Evolutionary conservation across 64 coral and sea anemone species (phyloP).

Genomic region (Stichodactyla helianthus): DNA sequence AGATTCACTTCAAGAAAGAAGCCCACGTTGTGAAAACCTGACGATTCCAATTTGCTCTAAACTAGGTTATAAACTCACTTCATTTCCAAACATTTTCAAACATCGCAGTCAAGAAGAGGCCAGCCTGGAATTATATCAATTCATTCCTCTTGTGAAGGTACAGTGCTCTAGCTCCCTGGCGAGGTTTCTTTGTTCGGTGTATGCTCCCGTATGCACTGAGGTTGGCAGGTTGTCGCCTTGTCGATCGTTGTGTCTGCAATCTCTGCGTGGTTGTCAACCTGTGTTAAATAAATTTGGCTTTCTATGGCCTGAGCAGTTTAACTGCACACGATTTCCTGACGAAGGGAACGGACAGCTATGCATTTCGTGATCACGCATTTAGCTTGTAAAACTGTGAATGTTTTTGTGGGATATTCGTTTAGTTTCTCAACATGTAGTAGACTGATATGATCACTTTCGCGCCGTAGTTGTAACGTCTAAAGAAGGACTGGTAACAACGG

Average conservation of each 20-base stretch:
- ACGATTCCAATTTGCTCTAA: conserved; percentile 21
- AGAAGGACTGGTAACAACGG: too few relatives aligned
- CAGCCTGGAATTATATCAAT: neutral
- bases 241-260: conserved; percentile 29
- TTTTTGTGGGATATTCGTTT: too few relatives aligned
- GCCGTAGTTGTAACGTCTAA: too few relatives aligned
- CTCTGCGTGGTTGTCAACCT: conserved; percentile 23
- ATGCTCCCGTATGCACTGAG: conserved; percentile 35
- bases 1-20: neutral
- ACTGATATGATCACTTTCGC: too few relatives aligned
- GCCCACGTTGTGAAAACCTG: conserved; percentile 3
- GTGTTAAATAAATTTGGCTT: neutral
- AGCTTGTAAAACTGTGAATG: neutral
- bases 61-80: conserved; percentile 13
- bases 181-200: conserved; percentile 46
- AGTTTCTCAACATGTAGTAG: too few relatives aligned
- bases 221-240: conserved; percentile 21
- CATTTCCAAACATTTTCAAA: conserved; percentile 37
- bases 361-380: neutral
- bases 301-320: conserved; percentile 5
- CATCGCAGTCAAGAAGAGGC: conserved; percentile 43
- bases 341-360: neutral
- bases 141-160: conserved; percentile 22
- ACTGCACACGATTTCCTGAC: conserved; percentile 17
- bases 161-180: conserved; percentile 39